phyloP scores from a whole-genome alignment of 2,888 invertebrate species.

The Drosophila paramelanica region DNA sequence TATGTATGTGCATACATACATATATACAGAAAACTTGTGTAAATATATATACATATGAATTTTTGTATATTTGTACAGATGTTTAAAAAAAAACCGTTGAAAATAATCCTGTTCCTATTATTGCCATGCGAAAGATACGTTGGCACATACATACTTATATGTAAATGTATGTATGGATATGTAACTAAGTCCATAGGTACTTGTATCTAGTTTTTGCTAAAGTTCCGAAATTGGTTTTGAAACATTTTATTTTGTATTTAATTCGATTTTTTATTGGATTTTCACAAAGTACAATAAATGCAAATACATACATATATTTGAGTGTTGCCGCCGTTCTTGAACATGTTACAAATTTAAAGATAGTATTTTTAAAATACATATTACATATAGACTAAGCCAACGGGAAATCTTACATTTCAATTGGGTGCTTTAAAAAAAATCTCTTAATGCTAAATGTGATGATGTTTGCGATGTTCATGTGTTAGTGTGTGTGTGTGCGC shows the following conservation, averaged over 20 bases:
- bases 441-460: conserved; percentile 35
- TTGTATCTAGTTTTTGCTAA: not conserved
- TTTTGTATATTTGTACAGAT: not conserved
- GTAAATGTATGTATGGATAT: too few species aligned
- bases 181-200: not conserved
- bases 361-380: conserved; percentile 19
- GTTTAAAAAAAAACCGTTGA: too few species aligned
- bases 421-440: conserved; percentile 22
- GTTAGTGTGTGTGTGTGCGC: conserved; percentile 2
- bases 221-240: not conserved
- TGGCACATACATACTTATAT: not conserved
- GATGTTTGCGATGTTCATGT: conserved; percentile 29
- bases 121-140: too few species aligned
- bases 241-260: conserved; percentile 3
- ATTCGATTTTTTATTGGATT: conserved; percentile 27
- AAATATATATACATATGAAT: not conserved
- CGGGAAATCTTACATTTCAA: conserved; percentile 14
- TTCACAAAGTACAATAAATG: conserved; percentile 28
- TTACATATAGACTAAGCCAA: conserved; percentile 19
- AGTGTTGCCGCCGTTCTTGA: conserved; percentile 24
- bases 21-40: too few species aligned
- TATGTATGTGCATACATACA: not conserved
- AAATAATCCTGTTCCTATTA: too few species aligned
- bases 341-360: conserved; percentile 18
- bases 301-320: conserved; percentile 12